phyloP scores from a whole-genome alignment of 2,888 invertebrate genomes.

The Mimas tiliae region DNA sequence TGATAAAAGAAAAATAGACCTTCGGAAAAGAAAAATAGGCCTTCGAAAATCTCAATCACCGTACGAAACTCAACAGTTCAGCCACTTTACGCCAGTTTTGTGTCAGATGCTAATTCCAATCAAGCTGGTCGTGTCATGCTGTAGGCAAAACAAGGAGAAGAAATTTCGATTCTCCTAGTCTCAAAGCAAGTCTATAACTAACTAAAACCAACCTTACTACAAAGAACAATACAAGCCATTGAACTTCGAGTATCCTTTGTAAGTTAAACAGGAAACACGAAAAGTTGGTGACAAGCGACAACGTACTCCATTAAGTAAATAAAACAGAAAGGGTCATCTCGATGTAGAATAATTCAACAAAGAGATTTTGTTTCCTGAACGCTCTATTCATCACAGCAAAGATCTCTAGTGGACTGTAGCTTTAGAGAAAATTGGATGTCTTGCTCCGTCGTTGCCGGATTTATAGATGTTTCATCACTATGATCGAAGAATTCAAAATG shows the following conservation, averaged over 20 bases:
- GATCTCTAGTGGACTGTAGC: slow-evolving; percentile 76
- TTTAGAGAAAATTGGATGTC: slow-evolving; percentile 82
- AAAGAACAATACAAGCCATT: slow-evolving; percentile 3
- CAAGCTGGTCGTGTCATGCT: no score
- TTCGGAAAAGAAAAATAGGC: no score
- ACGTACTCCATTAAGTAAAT: slow-evolving; percentile 52
- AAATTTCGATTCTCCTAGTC: no score
- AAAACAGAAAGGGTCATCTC: slow-evolving; percentile 56
- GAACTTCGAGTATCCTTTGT: neutral
- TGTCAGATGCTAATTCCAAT: no score
- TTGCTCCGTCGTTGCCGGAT: slow-evolving; percentile 68
- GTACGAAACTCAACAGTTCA: no score
- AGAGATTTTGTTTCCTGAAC: slow-evolving; percentile 71
- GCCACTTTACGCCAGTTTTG: no score
- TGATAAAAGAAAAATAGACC: no score
- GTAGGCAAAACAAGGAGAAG: no score
- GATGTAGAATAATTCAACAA: slow-evolving; percentile 66
- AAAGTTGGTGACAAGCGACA: slow-evolving; percentile 24
- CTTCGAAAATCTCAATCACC: no score
- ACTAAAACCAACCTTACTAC: neutral
- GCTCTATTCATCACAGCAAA: slow-evolving; percentile 76
- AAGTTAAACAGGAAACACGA: slow-evolving; percentile 19
- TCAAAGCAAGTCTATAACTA: no score
- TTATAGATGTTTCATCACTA: slow-evolving; percentile 67
- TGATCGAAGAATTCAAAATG: slow-evolving; percentile 33